A percentile compares a stretch with the other conserved stretches of the same genome.
Evolutionary conservation across 2,888 invertebrate genomes (phyloP).

Genomic region (Phrixothrix hirtus): DNA sequence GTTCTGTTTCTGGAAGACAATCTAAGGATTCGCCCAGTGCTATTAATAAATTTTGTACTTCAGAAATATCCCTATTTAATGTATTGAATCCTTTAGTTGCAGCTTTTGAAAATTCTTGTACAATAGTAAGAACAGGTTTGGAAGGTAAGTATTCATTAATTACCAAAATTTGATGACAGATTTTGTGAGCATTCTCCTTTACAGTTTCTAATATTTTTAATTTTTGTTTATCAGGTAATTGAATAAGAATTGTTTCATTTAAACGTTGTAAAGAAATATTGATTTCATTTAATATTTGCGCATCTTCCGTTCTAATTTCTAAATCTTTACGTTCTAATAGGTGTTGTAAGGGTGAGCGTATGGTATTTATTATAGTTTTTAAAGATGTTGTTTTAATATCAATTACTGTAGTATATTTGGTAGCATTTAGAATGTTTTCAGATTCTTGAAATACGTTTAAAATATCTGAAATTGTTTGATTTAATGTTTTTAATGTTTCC

Average conservation of each 20-base stretch:
- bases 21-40: background rate
- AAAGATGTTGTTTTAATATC: background rate
- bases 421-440: background rate
- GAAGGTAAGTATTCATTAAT: background rate
- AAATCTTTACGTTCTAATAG: background rate
- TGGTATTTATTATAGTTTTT: background rate
- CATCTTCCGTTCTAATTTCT: background rate
- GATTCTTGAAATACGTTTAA: background rate
- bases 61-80: too few species aligned
- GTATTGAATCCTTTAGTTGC: background rate
- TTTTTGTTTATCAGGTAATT: background rate
- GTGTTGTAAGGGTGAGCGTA: background rate
- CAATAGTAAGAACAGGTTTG: background rate
- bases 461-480: background rate
- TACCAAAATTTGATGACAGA: background rate
- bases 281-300: background rate
- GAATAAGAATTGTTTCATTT: background rate
- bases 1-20: background rate
- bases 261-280: background rate
- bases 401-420: background rate
- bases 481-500: background rate
- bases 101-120: background rate
- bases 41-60: background rate
- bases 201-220: background rate
- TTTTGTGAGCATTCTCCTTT: background rate